A percentile compares a stretch with the other conserved stretches of the same genome.
Conservation (phyloP, 2,888 invertebrate genomes). For the Xestia xanthographa region DNA sequence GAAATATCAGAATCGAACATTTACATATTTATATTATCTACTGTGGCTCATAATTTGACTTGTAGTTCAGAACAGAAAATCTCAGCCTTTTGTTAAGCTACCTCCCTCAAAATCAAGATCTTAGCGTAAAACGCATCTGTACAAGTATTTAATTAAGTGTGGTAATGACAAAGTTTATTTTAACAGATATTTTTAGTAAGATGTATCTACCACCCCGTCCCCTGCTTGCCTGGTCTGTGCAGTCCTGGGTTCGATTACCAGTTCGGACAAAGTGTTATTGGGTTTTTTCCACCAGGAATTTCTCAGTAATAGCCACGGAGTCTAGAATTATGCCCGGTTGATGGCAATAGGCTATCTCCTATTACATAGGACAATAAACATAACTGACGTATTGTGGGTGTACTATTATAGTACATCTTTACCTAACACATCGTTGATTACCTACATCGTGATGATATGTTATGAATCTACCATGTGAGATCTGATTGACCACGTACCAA, state of each 20-base stretch:
- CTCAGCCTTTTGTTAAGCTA: neutral
- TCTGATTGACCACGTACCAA: neutral
- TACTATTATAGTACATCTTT: neutral
- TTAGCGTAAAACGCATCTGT: neutral
- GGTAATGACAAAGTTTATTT: slow-evolving; percentile 10
- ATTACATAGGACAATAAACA: neutral
- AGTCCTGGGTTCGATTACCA: neutral
- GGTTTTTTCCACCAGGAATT: neutral
- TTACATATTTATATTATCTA: neutral
- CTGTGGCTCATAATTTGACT: neutral
- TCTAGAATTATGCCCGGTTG: neutral
- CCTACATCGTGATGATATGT: neutral
- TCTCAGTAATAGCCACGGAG: neutral
- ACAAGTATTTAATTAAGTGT: neutral
- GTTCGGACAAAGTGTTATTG: neutral
- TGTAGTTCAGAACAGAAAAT: neutral
- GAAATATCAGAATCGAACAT: neutral
- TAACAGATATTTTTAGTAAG: neutral
- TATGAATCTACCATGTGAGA: neutral
- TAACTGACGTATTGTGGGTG: neutral
- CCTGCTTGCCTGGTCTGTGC: neutral
- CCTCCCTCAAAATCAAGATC: neutral
- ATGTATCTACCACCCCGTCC: neutral
- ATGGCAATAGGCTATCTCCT: neutral
- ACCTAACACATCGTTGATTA: neutral